phyloP scores from a whole-genome alignment of 2,797 vertebrate species.

The Bradypodion ventrale region DNA sequence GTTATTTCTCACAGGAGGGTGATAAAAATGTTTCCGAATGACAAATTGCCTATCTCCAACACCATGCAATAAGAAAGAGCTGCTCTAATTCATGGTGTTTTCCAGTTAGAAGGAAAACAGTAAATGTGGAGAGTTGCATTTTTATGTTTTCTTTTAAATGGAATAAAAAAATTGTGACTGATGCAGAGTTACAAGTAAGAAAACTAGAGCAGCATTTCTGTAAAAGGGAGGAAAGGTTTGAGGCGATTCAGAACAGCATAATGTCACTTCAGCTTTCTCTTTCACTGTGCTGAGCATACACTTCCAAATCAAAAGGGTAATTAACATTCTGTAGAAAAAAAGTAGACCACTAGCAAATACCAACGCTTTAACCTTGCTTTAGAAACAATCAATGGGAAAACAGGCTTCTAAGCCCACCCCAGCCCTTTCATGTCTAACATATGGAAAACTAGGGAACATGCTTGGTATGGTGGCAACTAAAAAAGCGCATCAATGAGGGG shows the following conservation, averaged over 20 bases:
- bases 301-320: slow-evolving; percentile 48
- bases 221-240: slow-evolving; percentile 4
- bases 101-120: neutral
- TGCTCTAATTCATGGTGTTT: neutral
- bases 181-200: slow-evolving; percentile 50
- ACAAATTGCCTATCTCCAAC: neutral
- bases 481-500: accelerated
- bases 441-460: neutral
- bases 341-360: slow-evolving; percentile 55
- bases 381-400: slow-evolving; percentile 57
- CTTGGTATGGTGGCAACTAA: neutral
- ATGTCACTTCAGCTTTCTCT: slow-evolving; percentile 35
- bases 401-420: neutral
- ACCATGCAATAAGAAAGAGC: neutral
- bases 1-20: neutral
- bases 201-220: slow-evolving; percentile 56
- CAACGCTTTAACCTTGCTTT: slow-evolving; percentile 55
- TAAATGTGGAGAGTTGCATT: neutral
- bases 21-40: neutral
- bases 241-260: slow-evolving; percentile 4
- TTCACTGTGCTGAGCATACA: slow-evolving; percentile 42
- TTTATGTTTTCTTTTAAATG: neutral
- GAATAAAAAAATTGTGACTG: slow-evolving; percentile 37
- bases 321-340: slow-evolving; percentile 52
- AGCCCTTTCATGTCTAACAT: neutral